phyloP scores from a whole-genome alignment of 2,888 invertebrate species.

The Lacanobia wlatinum region DNA sequence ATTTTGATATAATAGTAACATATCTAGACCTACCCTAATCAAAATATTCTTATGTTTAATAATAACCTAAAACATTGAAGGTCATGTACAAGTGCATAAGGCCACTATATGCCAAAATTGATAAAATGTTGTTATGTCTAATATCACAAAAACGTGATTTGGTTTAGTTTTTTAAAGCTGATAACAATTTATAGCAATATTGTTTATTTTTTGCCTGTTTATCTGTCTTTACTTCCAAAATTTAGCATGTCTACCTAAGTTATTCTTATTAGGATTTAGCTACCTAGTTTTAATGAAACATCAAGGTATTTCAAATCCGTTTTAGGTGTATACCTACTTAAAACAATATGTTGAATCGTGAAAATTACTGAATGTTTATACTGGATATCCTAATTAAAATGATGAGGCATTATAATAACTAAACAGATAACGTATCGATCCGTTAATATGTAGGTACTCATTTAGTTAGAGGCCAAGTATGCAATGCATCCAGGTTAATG shows the following conservation, averaged over 20 bases:
- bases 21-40: constrained; percentile 13
- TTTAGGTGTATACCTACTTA: background rate
- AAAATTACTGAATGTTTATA: background rate
- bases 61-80: background rate
- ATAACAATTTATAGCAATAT: background rate
- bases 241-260: too few relatives aligned
- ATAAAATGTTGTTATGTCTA: constrained; percentile 8
- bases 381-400: background rate
- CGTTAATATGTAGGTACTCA: background rate
- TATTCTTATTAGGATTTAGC: background rate
- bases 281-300: background rate
- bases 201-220: background rate
- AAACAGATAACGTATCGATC: background rate
- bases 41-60: background rate
- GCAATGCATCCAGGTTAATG: constrained; percentile 22
- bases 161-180: background rate
- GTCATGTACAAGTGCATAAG: background rate
- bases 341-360: background rate
- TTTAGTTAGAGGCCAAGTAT: constrained; percentile 14
- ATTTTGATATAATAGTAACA: background rate
- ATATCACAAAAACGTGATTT: background rate
- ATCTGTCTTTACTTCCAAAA: background rate
- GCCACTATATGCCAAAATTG: background rate
- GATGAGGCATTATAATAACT: background rate
- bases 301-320: background rate